A percentile compares a stretch with the other conserved stretches of the same genome.
Conservation (phyloP, 2,797 vertebrate genomes). For the Microctenopoma lineatum region DNA sequence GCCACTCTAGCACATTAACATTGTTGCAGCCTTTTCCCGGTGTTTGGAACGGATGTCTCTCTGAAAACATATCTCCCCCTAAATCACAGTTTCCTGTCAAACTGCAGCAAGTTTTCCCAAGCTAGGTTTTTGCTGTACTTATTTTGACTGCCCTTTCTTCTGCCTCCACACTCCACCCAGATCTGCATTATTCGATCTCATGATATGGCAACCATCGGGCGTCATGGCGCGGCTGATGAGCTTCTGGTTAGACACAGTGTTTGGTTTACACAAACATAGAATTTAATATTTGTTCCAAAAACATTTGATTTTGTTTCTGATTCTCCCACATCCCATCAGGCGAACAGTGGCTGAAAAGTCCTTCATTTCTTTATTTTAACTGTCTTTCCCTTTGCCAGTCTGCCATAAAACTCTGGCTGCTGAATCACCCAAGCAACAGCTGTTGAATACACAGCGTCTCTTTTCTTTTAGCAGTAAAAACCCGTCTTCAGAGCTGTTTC, state of each 20-base stretch:
- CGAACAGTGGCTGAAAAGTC: conserved; percentile 41
- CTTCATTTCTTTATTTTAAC: conserved; percentile 35
- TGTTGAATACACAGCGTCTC: conserved; percentile 41
- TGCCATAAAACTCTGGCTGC: conserved; percentile 51
- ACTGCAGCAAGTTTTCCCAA: background rate
- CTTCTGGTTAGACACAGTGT: conserved; percentile 17
- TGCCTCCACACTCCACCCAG: background rate
- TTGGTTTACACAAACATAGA: conserved; percentile 26
- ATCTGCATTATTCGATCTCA: background rate
- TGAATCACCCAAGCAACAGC: conserved; percentile 57
- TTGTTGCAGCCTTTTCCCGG: conserved; percentile 1
- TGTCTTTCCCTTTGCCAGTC: conserved; percentile 40
- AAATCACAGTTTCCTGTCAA: conserved; percentile 8
- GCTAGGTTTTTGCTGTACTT: background rate
- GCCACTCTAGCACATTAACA: conserved; percentile 13
- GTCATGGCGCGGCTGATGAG: conserved; percentile 5
- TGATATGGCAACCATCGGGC: background rate
- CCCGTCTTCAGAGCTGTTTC: conserved; percentile 19
- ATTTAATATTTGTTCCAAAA: conserved; percentile 26
- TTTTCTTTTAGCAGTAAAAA: conserved; percentile 36
- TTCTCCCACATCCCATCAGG: conserved; percentile 54
- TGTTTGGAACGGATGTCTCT: conserved; percentile 1
- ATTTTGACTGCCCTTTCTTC: background rate
- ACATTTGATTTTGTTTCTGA: conserved; percentile 30
- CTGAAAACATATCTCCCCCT: conserved; percentile 8